Evolutionary conservation across 2,113 vertebrate genomes (phyloP), one percentile per base, ranked within the genome.

Genomic region (Loxodonta africana): DNA sequence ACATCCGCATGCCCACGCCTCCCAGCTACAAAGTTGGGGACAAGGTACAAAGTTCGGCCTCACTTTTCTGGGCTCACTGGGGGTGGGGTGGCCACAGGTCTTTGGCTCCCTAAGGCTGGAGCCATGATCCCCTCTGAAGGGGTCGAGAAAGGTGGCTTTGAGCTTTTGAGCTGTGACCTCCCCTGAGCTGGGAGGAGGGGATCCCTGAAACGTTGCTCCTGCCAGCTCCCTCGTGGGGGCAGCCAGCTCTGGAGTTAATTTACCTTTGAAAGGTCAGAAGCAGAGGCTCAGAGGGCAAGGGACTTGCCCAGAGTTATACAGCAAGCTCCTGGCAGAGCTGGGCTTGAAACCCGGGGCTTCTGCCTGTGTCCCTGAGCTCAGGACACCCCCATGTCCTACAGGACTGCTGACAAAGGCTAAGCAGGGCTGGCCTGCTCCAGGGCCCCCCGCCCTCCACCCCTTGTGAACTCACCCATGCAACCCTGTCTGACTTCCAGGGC

Each of bases 1-100:
- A 99, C 97, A 99, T 99, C 97, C 99, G 99, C 97, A 99, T 99
- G 99, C 99, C 99, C 41, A 99, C 99, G 3, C 99, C 99, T 15
- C 99, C 99, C 86, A 99, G 95, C 98, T 99, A 99, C 98, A 99
- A 99, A 98, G 81, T 99, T 44, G 99, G 99, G 97, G 99, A 99
- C 97, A 99, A 99, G 99, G 99, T 99, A 96, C 21, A 51, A 7
- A 65, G 10, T 81, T 20, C 2, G n/a, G 25, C n/a, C 23, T 92
- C 18, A 6, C 57, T 63, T 57, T 62, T 62, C 48, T 37, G 44
- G 57, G 23, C 20, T 15, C 23, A 8, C 53, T 48, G 14, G 44
- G 33, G 6, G 23, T 46, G 20, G 48, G 25, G 5, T 51, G 46
- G 73, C 12, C 0, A 0, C 37, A 4, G 28, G 90, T 80, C 44